phyloP scores from a whole-genome alignment of 2,888 invertebrate genomes.

The Cordilura impudica region DNA sequence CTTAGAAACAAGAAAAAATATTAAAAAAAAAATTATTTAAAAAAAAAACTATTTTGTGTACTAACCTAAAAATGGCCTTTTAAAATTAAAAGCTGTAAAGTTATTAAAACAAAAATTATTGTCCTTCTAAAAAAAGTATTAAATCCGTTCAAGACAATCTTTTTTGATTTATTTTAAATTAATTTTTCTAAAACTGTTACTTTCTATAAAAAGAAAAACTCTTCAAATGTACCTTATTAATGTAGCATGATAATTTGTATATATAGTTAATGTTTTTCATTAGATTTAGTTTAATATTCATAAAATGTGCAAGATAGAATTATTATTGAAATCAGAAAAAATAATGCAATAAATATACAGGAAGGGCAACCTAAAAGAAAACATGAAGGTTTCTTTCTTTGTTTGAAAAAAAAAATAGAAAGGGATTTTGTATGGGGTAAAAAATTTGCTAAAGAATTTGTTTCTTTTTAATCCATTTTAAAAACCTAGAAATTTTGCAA shows the following conservation, averaged over 20 bases:
- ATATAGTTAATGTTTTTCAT: constrained; percentile 35
- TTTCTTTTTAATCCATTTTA: too few species aligned
- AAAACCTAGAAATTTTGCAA: too few species aligned
- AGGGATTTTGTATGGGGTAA: too few species aligned
- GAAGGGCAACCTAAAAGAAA: not conserved
- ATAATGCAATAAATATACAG: not conserved
- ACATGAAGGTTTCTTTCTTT: not conserved
- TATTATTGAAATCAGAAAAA: not conserved
- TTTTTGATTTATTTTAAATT: not conserved
- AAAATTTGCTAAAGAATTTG: too few species aligned
- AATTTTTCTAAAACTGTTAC: not conserved
- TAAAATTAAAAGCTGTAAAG: constrained; percentile 6
- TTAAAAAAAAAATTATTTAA: constrained; percentile 5
- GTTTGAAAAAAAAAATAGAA: too few species aligned
- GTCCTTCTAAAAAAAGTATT: not conserved
- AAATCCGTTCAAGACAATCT: not conserved
- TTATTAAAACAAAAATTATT: not conserved
- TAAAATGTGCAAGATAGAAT: not conserved
- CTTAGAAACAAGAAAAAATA: not conserved
- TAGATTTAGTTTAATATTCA: constrained; percentile 6
- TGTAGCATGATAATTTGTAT: constrained; percentile 37
- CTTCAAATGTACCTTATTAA: constrained; percentile 55
- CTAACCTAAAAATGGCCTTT: constrained; percentile 7
- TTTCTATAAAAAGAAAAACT: constrained; percentile 13
- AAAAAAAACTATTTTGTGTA: not conserved